Conservation (phyloP, 2,888 invertebrate genomes). For the Xanthia togata region DNA sequence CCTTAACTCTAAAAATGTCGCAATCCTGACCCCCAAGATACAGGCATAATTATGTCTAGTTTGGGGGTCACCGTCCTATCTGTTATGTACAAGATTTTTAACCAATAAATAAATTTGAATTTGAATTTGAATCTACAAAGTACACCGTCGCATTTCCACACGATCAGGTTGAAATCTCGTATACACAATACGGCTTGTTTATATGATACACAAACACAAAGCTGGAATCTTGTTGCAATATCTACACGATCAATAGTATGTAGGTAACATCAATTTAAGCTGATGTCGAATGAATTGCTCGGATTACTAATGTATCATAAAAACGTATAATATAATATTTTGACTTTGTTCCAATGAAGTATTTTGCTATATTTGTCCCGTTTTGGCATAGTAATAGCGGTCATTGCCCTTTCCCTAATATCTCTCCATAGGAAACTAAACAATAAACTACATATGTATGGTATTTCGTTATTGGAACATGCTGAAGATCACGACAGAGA, state of each 20-base stretch:
- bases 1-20: too few species aligned
- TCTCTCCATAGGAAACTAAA: neutral
- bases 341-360: neutral
- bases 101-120: too few species aligned
- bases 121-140: too few species aligned
- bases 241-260: neutral
- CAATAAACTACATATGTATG: neutral
- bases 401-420: neutral
- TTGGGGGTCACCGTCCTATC: too few species aligned
- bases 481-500: neutral
- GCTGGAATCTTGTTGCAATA: slow-evolving; percentile 4
- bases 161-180: neutral
- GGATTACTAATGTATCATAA: neutral
- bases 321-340: neutral
- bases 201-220: slow-evolving; percentile 6
- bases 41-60: too few species aligned
- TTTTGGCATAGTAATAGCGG: neutral
- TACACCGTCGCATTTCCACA: neutral
- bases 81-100: too few species aligned
- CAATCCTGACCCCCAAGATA: too few species aligned
- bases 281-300: neutral
- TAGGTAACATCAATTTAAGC: neutral
- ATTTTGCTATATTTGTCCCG: neutral
- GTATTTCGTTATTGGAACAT: neutral
- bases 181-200: slow-evolving; percentile 5